These are phyloP conservation scores for Porites australiensis DNA, from an alignment of 64 coral and sea anemone genomes.

Conservation along the genomic window DNA sequence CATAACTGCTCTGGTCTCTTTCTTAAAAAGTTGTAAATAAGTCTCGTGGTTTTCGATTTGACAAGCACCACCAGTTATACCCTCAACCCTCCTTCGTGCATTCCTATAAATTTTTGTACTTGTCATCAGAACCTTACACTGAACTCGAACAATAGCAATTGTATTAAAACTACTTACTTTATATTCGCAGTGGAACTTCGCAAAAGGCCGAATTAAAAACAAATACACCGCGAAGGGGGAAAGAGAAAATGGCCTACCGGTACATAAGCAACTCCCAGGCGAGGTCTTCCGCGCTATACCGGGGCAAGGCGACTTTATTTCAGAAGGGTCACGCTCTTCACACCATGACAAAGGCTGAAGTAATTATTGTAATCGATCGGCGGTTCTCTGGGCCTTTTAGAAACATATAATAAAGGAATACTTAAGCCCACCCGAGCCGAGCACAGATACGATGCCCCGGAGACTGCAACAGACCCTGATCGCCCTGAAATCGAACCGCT, in stretches of 20 bases:
- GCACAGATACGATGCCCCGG: not conserved
- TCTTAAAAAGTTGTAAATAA: not conserved
- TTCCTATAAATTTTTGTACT: not conserved
- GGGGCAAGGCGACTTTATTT: not conserved
- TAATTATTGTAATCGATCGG: not conserved
- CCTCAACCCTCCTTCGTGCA: not conserved
- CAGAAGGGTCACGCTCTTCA: not conserved
- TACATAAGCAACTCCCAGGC: not conserved
- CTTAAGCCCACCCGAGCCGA: conserved; percentile 22
- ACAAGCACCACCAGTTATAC: not conserved
- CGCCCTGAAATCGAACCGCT: conserved; percentile 7
- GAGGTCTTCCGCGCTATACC: not conserved
- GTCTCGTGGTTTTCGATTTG: not conserved
- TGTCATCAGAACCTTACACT: not conserved
- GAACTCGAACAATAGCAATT: conserved; percentile 4
- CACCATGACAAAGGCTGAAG: not conserved
- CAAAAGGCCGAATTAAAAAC: not conserved
- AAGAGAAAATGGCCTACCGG: not conserved
- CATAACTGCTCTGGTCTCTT: not conserved
- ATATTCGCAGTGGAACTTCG: not conserved
- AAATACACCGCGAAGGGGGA: not conserved
- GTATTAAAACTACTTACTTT: not conserved
- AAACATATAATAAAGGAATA: not conserved
- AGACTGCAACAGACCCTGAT: not conserved
- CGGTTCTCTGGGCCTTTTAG: not conserved